Base-by-base conservation (phyloP, 1,140 invertebrate genomes). In the Drosophila funebris region DNA sequence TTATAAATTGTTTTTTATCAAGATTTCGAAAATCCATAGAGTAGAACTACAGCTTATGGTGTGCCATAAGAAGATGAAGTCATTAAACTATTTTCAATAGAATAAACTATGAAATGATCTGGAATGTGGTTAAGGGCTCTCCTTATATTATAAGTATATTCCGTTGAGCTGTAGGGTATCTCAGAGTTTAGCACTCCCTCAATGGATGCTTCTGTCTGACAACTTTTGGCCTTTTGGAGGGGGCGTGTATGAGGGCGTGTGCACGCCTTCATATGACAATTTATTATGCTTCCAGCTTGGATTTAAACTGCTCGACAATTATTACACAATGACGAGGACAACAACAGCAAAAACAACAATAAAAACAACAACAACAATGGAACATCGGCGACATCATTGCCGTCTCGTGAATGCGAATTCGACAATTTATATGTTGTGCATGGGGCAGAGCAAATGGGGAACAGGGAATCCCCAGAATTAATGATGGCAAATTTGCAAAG, bases 261-360 rank as follows among this genome's bases (percentile, higher is more conserved):
- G 33, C 39, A 20, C 66, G 53, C 50, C 63, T 70, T 67, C 76
- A 77, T 80, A 79, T 83, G 80, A 88, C 76, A 84, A 89, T 89
- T 89, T 90, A 90, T 89, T 84, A 90, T 83, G 80, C 53, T 54
- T 37, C 33, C 54, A 70, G 74, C 78, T 66, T 80, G 83, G 88
- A 90, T 90, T 90, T 84, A 90, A 90, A 90, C 87, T 87, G 88
- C 88, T 87, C 87, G 87, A 90, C 88, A 90, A 90, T 90, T 90
- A 90, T 90, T 90, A 81, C 67, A 81, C 77, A 88, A 88, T 83
- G 77, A 73, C 72, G 72, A 71, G 70, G 22, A 70, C 41, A 18
- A 50, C 33, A 57, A 46, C 46, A 62, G 14, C 24, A 39, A 33
- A 22, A n/a, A n/a, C n/a, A n/a, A n/a, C n/a, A n/a, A n/a, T n/a